phyloP scores from a whole-genome alignment of 2,797 vertebrate genomes.

The Phoebastria nigripes region DNA sequence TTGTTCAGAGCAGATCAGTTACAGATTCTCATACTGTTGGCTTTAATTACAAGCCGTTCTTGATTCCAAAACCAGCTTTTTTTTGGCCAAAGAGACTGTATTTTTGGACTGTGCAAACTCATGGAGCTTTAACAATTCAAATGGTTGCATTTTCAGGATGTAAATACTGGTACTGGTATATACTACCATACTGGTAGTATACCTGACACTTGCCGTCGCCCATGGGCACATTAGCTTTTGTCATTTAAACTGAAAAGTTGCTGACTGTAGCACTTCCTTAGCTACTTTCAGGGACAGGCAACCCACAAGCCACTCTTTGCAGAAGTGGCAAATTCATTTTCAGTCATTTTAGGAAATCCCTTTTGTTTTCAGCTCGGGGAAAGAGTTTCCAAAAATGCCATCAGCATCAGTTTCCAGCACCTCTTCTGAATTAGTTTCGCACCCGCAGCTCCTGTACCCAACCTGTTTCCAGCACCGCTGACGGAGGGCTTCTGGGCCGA shows the following conservation, averaged over 20 bases:
- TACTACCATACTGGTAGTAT: background rate
- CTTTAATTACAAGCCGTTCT: background rate
- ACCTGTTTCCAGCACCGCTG: background rate
- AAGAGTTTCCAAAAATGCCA: background rate
- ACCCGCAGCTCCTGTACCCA: background rate
- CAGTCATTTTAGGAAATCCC: conserved; percentile 29
- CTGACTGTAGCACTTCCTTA: background rate
- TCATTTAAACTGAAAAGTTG: background rate
- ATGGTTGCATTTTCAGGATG: background rate
- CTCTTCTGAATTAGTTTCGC: background rate
- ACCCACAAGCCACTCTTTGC: background rate
- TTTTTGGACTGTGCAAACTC: conserved; percentile 15
- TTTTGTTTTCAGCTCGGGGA: background rate
- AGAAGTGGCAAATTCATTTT: conserved; percentile 27
- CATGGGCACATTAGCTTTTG: background rate
- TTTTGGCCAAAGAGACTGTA: background rate
- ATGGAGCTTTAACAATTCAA: conserved; percentile 5
- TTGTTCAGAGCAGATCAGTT: conserved; percentile 42
- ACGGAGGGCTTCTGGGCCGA: background rate
- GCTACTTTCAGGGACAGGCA: background rate
- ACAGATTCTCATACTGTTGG: background rate
- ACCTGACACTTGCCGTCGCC: background rate
- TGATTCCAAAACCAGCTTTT: background rate
- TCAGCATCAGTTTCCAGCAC: background rate
- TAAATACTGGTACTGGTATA: background rate